A percentile compares a stretch with the other conserved stretches of the same genome.
phyloP scores from a whole-genome alignment of 1,140 invertebrate genomes.

The Trichonephila clavata region DNA sequence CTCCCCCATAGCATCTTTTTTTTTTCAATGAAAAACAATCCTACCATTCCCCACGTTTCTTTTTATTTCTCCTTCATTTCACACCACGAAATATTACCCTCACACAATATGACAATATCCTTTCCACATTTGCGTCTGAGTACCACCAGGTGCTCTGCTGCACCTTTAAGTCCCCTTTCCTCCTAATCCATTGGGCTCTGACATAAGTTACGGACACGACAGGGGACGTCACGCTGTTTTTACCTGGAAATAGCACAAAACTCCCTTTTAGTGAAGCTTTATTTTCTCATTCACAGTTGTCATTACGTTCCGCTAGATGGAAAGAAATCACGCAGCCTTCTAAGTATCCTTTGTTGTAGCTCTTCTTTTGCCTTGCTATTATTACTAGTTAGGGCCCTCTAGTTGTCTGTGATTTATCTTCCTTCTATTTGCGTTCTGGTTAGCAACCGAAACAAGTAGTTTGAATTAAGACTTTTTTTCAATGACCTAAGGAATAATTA shows the following conservation, averaged over 20 bases:
- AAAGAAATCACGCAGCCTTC: constrained; percentile 11
- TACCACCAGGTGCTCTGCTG: constrained; percentile 1
- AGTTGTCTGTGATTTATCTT: neutral
- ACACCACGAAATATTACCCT: neutral
- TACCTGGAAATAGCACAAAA: constrained; percentile 25
- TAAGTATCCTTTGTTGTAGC: neutral
- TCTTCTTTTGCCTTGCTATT: neutral
- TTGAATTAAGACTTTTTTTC: constrained; percentile 3
- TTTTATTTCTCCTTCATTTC: neutral
- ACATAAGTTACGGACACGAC: constrained; percentile 18
- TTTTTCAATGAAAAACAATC: no score
- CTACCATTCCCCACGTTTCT: neutral
- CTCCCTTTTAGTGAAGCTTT: constrained; percentile 18
- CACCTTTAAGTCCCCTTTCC: neutral
- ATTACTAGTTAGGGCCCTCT: constrained; percentile 32
- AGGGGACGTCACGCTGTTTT: neutral
- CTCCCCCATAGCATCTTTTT: no score
- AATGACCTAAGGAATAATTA: neutral
- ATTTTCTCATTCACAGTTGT: constrained; percentile 37
- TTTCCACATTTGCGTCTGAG: constrained; percentile 5
- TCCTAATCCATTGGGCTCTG: constrained; percentile 16
- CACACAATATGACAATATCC: constrained; percentile 17
- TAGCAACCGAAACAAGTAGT: neutral
- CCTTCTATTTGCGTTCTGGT: constrained; percentile 11
- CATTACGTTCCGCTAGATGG: constrained; percentile 27